These are phyloP conservation scores for Chaetophractus vellerosus DNA, from an alignment of 2,797 vertebrate species.

Conservation along the genomic window DNA sequence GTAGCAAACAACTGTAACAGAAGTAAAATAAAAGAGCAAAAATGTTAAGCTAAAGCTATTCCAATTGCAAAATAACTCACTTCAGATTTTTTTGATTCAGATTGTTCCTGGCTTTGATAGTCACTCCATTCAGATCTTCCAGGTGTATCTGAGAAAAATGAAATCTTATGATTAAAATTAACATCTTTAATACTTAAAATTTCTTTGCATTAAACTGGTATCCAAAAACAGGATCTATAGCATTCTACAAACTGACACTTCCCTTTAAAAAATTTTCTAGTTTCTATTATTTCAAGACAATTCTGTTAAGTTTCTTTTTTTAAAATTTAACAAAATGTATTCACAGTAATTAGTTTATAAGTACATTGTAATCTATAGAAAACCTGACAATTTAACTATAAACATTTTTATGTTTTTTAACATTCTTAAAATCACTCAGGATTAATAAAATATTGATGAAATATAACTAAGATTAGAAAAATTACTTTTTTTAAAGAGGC, in stretches of 20 bases:
- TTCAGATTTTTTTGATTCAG: conserved; percentile 81
- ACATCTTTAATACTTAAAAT: conserved; percentile 54
- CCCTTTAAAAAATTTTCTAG: background rate
- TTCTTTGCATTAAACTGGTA: conserved; percentile 55
- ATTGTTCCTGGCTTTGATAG: conserved; percentile 81
- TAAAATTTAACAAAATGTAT: conserved; percentile 41
- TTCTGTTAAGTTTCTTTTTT: conserved; percentile 1
- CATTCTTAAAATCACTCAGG: conserved; percentile 1
- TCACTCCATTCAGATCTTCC: conserved; percentile 89
- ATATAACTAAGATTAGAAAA: background rate
- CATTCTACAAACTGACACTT: conserved; percentile 55
- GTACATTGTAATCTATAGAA: background rate
- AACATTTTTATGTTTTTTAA: too few relatives aligned
- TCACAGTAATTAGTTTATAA: conserved; percentile 19
- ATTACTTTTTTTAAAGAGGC: background rate
- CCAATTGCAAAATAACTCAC: conserved; percentile 85
- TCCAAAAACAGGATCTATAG: background rate
- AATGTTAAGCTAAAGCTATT: background rate
- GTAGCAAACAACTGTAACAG: background rate
- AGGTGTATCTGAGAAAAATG: conserved; percentile 85
- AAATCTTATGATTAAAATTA: conserved; percentile 77
- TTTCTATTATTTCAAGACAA: conserved; percentile 41
- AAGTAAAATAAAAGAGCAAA: background rate
- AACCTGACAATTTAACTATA: background rate
- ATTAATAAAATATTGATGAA: conserved; percentile 26